Evolutionary conservation across 2,113 vertebrate genomes (phyloP).

Genomic region (Hippocampus zosterae): DNA sequence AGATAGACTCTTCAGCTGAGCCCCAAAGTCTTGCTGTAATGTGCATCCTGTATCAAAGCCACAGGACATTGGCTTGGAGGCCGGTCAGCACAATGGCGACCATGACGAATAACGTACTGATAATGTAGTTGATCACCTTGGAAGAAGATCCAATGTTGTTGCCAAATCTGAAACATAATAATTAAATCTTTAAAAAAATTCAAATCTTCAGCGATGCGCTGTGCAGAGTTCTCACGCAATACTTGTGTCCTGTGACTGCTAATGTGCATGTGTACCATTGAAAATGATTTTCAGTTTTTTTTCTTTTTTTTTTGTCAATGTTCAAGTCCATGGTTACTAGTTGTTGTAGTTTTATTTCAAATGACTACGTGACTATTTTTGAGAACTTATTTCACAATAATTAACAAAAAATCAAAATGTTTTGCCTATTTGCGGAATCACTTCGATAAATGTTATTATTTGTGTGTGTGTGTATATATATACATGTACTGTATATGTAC

Average conservation of each 20-base stretch:
- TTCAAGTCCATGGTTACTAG: constrained; percentile 47
- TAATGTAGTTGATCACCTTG: constrained; percentile 72
- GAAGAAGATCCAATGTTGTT: neutral
- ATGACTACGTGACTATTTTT: constrained; percentile 64
- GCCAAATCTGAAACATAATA: constrained; percentile 79
- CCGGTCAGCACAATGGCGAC: constrained; percentile 58
- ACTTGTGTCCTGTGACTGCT: constrained; percentile 14
- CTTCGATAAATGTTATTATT: too few relatives aligned
- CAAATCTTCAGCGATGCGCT: neutral
- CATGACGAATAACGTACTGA: constrained; percentile 54
- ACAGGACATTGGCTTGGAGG: constrained; percentile 73
- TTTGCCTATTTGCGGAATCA: too few relatives aligned
- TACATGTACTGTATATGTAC: too few relatives aligned
- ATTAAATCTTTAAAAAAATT: too few relatives aligned
- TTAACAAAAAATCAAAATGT: too few relatives aligned
- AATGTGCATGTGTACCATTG: constrained; percentile 47
- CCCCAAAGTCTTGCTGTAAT: constrained; percentile 83
- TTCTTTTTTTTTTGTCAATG: constrained; percentile 3
- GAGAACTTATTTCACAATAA: constrained; percentile 61
- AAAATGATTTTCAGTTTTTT: constrained; percentile 31
- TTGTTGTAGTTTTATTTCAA: constrained; percentile 54
- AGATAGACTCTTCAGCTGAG: constrained; percentile 81
- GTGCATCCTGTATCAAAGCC: constrained; percentile 53
- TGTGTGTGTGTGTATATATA: too few relatives aligned
- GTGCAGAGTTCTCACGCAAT: constrained; percentile 28